phyloP scores from a whole-genome alignment of 2,888 invertebrate genomes.

The Dryococelus australis region DNA sequence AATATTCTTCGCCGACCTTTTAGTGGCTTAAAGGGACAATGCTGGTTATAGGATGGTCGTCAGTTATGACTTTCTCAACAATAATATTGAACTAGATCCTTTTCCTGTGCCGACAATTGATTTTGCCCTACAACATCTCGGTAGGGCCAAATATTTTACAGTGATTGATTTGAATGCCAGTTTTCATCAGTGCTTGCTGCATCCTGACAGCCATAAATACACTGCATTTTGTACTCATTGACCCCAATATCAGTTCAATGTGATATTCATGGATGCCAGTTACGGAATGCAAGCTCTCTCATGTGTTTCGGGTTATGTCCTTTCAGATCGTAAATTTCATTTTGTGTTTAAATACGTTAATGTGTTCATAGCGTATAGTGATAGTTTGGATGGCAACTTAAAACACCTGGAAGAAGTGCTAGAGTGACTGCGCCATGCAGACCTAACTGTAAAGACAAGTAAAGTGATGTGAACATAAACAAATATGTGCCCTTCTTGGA shows the following conservation, averaged over 20 bases:
- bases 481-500: not conserved
- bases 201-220: not conserved
- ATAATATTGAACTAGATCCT: not conserved
- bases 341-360: not conserved
- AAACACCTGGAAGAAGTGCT: not conserved
- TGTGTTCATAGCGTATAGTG: not conserved
- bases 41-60: too few relatives aligned
- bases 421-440: not conserved
- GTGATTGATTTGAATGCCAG: not conserved
- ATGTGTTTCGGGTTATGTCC: not conserved
- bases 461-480: not conserved
- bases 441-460: not conserved
- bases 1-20: too few relatives aligned
- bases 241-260: not conserved
- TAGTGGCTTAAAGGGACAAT: too few relatives aligned
- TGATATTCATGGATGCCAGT: not conserved
- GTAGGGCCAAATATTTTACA: not conserved
- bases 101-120: not conserved
- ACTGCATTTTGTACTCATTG: not conserved
- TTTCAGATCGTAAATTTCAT: not conserved
- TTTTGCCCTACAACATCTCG: not conserved
- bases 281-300: not conserved
- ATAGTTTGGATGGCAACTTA: not conserved
- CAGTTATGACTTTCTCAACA: too few relatives aligned
- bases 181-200: not conserved